Conservation (phyloP, 2,888 invertebrate genomes). For the Xestia xanthographa region DNA sequence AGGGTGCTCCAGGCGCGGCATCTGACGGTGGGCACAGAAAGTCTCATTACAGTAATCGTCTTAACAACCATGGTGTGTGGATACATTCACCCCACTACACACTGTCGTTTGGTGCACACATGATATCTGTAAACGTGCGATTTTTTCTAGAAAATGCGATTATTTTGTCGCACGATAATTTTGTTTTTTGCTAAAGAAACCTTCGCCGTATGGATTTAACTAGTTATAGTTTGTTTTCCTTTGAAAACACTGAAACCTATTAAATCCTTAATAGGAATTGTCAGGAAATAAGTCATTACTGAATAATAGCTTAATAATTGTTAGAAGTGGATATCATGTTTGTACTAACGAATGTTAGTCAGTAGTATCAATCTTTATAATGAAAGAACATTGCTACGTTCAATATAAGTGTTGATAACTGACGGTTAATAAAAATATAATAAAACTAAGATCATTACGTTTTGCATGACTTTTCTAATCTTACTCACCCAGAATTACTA, state of each 20-base stretch:
- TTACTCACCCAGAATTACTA: conserved; percentile 30
- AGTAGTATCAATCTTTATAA: conserved; percentile 43
- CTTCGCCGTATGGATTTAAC: neutral
- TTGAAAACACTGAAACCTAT: neutral
- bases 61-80: conserved; percentile 93
- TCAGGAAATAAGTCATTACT: conserved; percentile 14
- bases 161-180: conserved; percentile 5
- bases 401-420: conserved; percentile 54
- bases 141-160: conserved; percentile 4
- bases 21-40: conserved; percentile 93
- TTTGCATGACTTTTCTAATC: conserved; percentile 57
- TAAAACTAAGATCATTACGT: conserved; percentile 53
- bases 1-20: conserved; percentile 84
- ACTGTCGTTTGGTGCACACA: conserved; percentile 70
- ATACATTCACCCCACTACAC: conserved; percentile 75
- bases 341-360: conserved; percentile 33
- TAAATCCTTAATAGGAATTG: neutral
- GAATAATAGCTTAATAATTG: neutral
- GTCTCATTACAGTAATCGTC: conserved; percentile 94
- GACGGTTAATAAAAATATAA: conserved; percentile 51
- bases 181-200: neutral
- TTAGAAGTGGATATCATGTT: conserved; percentile 37
- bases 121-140: conserved; percentile 31
- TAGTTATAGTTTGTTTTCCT: neutral
- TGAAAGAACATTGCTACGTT: conserved; percentile 27